Conservation (phyloP, 2,113 vertebrate species). For the Osmerus eperlanus region DNA sequence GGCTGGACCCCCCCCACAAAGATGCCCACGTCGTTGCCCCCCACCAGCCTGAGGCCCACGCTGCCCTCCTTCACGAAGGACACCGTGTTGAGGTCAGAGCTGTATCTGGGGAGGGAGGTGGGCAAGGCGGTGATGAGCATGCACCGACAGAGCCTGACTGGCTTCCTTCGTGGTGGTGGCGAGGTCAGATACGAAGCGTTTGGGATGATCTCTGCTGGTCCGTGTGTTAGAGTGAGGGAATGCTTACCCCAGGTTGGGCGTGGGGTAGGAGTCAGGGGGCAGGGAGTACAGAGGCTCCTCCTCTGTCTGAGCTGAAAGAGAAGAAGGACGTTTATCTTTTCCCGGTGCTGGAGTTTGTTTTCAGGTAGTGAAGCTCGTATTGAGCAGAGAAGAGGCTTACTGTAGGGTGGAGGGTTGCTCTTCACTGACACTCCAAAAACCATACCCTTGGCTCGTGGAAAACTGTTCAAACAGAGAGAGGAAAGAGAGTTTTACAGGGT, state of each 20-base stretch:
- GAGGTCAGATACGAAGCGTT: no score
- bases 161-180: no score
- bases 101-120: slow-evolving; percentile 73
- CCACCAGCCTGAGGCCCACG: slow-evolving; percentile 84
- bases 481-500: background rate
- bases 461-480: slow-evolving; percentile 35
- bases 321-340: background rate
- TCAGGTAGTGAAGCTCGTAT: background rate
- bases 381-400: slow-evolving; percentile 46
- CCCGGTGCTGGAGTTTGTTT: background rate
- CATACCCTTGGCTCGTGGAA: slow-evolving; percentile 44
- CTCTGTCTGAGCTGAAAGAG: slow-evolving; percentile 51
- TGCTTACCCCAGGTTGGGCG: slow-evolving; percentile 60
- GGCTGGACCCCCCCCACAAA: slow-evolving; percentile 89
- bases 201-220: no score
- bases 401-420: slow-evolving; percentile 38
- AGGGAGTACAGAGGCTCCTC: slow-evolving; percentile 73
- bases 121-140: background rate
- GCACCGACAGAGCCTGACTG: no score
- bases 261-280: slow-evolving; percentile 72
- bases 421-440: slow-evolving; percentile 56
- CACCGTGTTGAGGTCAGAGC: slow-evolving; percentile 71
- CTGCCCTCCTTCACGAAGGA: slow-evolving; percentile 82
- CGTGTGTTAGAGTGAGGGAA: no score
- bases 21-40: slow-evolving; percentile 92